A percentile compares a stretch with the other conserved stretches of the same genome.
These are phyloP conservation scores for Exephanes ischioxanthus DNA, from an alignment of 2,888 invertebrate genomes.

Conservation along the genomic window DNA sequence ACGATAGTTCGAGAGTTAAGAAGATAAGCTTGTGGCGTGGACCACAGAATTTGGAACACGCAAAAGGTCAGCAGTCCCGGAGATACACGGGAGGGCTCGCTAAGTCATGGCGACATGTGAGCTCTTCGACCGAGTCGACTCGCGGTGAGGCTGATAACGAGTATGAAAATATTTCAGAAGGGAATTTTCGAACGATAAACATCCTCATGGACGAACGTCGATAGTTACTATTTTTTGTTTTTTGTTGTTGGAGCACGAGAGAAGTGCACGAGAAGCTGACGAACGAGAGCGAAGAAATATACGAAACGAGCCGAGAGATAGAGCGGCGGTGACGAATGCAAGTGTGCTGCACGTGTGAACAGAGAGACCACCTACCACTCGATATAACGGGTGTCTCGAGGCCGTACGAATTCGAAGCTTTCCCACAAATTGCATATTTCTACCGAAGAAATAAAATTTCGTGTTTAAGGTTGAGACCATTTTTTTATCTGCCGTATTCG, in stretches of 20 bases:
- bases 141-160: background rate
- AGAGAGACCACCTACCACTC: slow-evolving; percentile 65
- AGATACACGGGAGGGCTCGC: slow-evolving; percentile 39
- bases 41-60: slow-evolving; percentile 55
- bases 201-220: background rate
- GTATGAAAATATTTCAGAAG: slow-evolving; percentile 1
- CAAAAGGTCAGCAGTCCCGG: slow-evolving; percentile 53
- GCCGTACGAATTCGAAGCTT: background rate
- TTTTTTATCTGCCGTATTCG: background rate
- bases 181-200: background rate
- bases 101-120: background rate
- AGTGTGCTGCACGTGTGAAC: slow-evolving; percentile 72
- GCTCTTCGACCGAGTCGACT: slow-evolving; percentile 13
- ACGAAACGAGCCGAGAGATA: slow-evolving; percentile 37
- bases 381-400: slow-evolving; percentile 69
- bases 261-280: slow-evolving; percentile 14
- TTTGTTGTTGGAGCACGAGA: background rate
- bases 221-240: background rate
- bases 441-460: background rate
- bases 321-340: slow-evolving; percentile 60
- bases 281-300: slow-evolving; percentile 33
- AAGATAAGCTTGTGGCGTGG: slow-evolving; percentile 46
- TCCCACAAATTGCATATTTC: background rate
- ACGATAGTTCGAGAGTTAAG: slow-evolving; percentile 12
- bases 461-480: no score